phyloP scores from a whole-genome alignment of 2,113 vertebrate genomes.

The Datnioides undecimradiatus region DNA sequence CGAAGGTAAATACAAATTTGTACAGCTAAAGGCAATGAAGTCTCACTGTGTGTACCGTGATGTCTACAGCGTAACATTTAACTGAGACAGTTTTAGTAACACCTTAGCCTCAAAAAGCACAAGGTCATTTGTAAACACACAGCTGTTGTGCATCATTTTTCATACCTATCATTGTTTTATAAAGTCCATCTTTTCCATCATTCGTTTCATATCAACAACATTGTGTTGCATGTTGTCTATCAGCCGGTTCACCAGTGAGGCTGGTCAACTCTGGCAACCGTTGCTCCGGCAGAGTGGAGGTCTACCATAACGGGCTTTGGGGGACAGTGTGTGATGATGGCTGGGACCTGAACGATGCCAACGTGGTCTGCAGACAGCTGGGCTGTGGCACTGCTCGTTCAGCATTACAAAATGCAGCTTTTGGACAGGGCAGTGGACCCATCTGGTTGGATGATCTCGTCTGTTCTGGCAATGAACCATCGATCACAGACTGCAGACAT shows the following conservation, averaged over 20 bases:
- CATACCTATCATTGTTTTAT: not conserved
- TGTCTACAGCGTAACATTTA: too few relatives aligned
- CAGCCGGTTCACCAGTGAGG: slow-evolving; percentile 53
- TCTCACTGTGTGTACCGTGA: too few relatives aligned
- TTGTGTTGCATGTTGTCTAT: not conserved
- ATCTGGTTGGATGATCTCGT: slow-evolving; percentile 69
- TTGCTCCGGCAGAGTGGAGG: slow-evolving; percentile 71
- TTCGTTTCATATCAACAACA: not conserved
- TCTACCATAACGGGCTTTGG: slow-evolving; percentile 54
- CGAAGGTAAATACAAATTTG: too few relatives aligned
- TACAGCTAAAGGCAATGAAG: too few relatives aligned
- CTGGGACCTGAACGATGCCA: slow-evolving; percentile 55
- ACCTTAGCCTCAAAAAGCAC: too few relatives aligned
- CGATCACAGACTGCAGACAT: slow-evolving; percentile 53
- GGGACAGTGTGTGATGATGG: slow-evolving; percentile 68
- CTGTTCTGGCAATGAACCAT: slow-evolving; percentile 53
- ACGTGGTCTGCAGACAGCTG: slow-evolving; percentile 69
- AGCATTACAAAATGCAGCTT: slow-evolving; percentile 38
- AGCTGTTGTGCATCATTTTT: too few relatives aligned
- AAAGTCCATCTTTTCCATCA: not conserved
- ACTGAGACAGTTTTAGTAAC: too few relatives aligned
- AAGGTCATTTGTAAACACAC: too few relatives aligned
- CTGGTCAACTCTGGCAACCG: slow-evolving; percentile 50
- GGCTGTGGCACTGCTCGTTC: slow-evolving; percentile 52
- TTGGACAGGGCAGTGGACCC: slow-evolving; percentile 63